phyloP scores from a whole-genome alignment of 1,140 invertebrate genomes.

The Bombyx mandarina region DNA sequence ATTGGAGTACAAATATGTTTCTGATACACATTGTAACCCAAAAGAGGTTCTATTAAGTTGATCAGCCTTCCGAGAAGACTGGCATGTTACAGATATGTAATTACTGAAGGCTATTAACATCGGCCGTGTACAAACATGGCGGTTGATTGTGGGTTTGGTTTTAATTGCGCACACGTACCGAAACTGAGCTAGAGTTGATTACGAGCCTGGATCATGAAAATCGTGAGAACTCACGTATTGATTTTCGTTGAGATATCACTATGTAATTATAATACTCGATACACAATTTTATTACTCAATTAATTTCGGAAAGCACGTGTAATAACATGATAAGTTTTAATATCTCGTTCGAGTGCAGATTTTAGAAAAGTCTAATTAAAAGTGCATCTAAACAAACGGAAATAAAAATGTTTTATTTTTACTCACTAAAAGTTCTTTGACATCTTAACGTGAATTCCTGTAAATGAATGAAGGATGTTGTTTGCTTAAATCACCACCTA shows the following conservation, averaged over 20 bases:
- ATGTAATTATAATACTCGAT: too few relatives aligned
- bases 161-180: conserved; percentile 68
- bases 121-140: conserved; percentile 69
- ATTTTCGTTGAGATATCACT: neutral
- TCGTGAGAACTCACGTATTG: conserved; percentile 51
- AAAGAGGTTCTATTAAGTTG: conserved; percentile 67
- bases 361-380: too few relatives aligned
- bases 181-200: conserved; percentile 25
- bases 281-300: too few relatives aligned
- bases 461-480: too few relatives aligned
- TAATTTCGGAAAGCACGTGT: too few relatives aligned
- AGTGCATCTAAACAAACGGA: too few relatives aligned
- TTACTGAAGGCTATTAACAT: conserved; percentile 67
- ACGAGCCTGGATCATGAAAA: conserved; percentile 29
- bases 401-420: too few relatives aligned
- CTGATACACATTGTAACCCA: conserved; percentile 20
- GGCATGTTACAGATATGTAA: conserved; percentile 65
- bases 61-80: conserved; percentile 66
- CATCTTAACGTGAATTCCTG: too few relatives aligned
- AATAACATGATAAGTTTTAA: neutral
- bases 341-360: too few relatives aligned
- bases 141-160: conserved; percentile 66
- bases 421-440: too few relatives aligned
- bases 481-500: too few relatives aligned
- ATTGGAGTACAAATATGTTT: conserved; percentile 12